phyloP scores from a whole-genome alignment of 2,113 vertebrate species.

The Tringa solitaria region DNA sequence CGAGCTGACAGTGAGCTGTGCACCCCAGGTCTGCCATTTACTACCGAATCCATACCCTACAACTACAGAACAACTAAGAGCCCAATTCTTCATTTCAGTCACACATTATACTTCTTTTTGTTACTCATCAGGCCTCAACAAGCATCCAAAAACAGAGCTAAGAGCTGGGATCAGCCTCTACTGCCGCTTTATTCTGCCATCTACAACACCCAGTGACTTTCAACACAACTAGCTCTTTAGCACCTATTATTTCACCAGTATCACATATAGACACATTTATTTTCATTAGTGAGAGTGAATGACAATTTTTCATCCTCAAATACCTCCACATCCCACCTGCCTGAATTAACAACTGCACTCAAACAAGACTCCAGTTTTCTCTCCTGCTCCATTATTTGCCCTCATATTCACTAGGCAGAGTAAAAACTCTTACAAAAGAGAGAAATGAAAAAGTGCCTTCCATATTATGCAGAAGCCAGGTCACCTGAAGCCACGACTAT shows the following conservation, averaged over 20 bases:
- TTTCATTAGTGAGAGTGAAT: not conserved
- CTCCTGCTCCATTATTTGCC: not conserved
- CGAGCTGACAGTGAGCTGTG: accelerated
- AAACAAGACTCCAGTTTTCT: not conserved
- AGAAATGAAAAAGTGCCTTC: not conserved
- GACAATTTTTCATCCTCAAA: not conserved
- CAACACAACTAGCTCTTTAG: not conserved
- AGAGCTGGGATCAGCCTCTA: not conserved
- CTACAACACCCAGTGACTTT: not conserved
- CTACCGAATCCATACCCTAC: not conserved
- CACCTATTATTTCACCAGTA: not conserved
- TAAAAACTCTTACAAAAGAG: not conserved
- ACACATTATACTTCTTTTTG: accelerated
- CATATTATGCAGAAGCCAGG: accelerated
- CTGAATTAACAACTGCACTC: not conserved
- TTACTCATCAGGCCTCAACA: not conserved
- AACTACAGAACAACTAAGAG: not conserved
- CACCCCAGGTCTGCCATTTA: not conserved
- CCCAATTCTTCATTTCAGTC: not conserved
- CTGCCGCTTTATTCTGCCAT: not conserved
- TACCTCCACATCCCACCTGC: not conserved
- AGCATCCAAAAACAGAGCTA: not conserved
- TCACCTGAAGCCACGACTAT: accelerated
- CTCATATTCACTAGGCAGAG: not conserved
- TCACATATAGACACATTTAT: not conserved